Percentiles rank a stretch among this genome's conserved stretches.
These are phyloP conservation scores for Columba guinea DNA, from an alignment of 2,797 vertebrate species.

Conservation along the genomic window DNA sequence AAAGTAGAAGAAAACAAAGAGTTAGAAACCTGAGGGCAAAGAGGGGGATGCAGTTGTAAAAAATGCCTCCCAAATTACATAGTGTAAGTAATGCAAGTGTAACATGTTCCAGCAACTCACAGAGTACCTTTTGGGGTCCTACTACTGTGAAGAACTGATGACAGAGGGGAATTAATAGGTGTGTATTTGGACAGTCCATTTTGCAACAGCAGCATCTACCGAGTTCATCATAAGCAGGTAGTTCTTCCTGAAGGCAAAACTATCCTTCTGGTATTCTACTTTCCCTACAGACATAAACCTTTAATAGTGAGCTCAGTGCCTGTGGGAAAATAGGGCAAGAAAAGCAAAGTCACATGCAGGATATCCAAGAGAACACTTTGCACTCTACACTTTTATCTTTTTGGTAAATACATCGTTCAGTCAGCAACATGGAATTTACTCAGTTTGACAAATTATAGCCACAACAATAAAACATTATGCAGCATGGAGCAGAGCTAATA, in stretches of 20 bases:
- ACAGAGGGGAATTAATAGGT: not conserved
- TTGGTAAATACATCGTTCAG: not conserved
- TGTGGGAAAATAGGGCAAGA: not conserved
- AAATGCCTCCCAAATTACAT: not conserved
- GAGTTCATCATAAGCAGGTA: not conserved
- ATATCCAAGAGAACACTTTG: not conserved
- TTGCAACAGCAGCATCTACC: slow-evolving; percentile 21
- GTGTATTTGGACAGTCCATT: not conserved
- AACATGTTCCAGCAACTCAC: not conserved
- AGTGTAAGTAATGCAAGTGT: not conserved
- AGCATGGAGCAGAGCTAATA: not conserved
- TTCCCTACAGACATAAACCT: not conserved
- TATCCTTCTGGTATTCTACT: not conserved
- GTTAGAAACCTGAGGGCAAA: slow-evolving; percentile 47
- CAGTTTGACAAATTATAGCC: not conserved
- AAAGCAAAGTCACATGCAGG: not conserved
- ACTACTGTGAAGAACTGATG: not conserved
- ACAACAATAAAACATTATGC: not conserved
- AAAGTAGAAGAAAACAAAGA: slow-evolving; percentile 13
- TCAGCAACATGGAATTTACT: slow-evolving; percentile 2
- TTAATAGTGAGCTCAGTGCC: not conserved
- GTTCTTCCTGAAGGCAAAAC: slow-evolving; percentile 9
- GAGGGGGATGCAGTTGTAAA: not conserved
- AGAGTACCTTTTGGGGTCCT: not conserved
- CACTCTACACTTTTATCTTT: not conserved